Conservation (phyloP, 2,797 vertebrate genomes). For the Diplodus sargus region DNA sequence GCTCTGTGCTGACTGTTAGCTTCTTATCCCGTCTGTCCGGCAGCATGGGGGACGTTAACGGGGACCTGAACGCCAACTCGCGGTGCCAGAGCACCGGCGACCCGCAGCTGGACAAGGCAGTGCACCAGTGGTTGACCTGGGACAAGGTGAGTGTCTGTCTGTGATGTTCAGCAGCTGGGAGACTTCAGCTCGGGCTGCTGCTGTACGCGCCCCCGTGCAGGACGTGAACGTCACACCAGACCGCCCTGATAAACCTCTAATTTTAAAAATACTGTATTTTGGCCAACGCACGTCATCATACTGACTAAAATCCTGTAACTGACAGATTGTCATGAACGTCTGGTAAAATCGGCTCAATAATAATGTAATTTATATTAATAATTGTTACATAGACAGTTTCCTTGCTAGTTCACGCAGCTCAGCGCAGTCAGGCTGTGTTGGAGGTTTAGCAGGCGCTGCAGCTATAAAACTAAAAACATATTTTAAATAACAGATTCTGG, state of each 20-base stretch:
- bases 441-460: not conserved
- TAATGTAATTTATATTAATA: too few species aligned
- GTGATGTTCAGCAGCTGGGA: not conserved
- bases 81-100: slow-evolving; percentile 84
- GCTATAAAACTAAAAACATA: not conserved
- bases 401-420: not conserved
- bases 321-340: fast-evolving
- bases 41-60: slow-evolving; percentile 77
- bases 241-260: fast-evolving
- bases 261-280: not conserved
- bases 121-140: slow-evolving; percentile 90
- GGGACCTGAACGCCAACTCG: slow-evolving; percentile 88
- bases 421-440: fast-evolving
- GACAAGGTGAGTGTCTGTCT: slow-evolving; percentile 85
- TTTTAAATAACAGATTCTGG: fast-evolving
- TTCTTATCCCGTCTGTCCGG: not conserved
- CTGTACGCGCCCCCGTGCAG: too few species aligned
- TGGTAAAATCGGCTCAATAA: not conserved
- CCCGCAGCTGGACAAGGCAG: slow-evolving; percentile 86
- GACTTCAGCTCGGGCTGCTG: not conserved
- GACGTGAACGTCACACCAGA: not conserved
- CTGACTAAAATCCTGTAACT: fast-evolving
- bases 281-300: fast-evolving
- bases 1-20: slow-evolving; percentile 11
- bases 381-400: not conserved